Percentiles rank a stretch among this genome's conserved stretches.
Evolutionary conservation across 2,797 vertebrate genomes (phyloP).

Genomic region (Arnoldichthys spilopterus): DNA sequence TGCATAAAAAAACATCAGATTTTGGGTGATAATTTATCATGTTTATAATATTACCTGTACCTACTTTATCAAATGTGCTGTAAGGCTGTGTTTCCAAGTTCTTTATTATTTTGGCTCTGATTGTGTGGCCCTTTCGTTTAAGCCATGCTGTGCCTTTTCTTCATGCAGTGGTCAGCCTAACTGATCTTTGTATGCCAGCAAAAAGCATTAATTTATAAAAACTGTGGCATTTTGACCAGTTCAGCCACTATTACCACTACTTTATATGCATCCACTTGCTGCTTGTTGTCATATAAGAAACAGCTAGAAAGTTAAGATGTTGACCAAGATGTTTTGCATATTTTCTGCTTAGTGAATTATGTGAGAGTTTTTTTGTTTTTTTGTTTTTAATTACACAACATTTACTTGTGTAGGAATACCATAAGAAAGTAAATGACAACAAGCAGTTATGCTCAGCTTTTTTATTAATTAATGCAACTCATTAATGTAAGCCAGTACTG

Average conservation of each 20-base stretch:
- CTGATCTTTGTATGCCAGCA: slow-evolving; percentile 51
- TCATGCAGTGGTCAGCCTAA: slow-evolving; percentile 38
- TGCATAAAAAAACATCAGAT: slow-evolving; percentile 48
- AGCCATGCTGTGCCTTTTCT: slow-evolving; percentile 29
- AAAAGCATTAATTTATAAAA: slow-evolving; percentile 54
- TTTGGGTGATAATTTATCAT: slow-evolving; percentile 58
- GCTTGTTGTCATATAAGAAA: too few species aligned
- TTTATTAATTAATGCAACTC: too few species aligned
- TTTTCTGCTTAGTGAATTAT: too few species aligned
- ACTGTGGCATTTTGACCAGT: neutral
- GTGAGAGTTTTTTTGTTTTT: neutral
- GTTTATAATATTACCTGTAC: slow-evolving; percentile 68
- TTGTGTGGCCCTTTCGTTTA: slow-evolving; percentile 58
- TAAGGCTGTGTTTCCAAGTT: slow-evolving; percentile 62
- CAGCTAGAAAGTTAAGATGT: neutral
- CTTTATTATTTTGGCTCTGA: slow-evolving; percentile 73
- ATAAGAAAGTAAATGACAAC: neutral
- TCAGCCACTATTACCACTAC: neutral
- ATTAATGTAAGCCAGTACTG: neutral
- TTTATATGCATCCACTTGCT: neutral
- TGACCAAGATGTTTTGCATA: neutral
- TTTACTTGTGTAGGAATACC: neutral
- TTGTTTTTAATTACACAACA: neutral
- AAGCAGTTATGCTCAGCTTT: neutral
- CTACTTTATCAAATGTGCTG: slow-evolving; percentile 69